Conservation (phyloP, 35 echinoderm and acorn worm genomes). For the Chiridota heheva region DNA sequence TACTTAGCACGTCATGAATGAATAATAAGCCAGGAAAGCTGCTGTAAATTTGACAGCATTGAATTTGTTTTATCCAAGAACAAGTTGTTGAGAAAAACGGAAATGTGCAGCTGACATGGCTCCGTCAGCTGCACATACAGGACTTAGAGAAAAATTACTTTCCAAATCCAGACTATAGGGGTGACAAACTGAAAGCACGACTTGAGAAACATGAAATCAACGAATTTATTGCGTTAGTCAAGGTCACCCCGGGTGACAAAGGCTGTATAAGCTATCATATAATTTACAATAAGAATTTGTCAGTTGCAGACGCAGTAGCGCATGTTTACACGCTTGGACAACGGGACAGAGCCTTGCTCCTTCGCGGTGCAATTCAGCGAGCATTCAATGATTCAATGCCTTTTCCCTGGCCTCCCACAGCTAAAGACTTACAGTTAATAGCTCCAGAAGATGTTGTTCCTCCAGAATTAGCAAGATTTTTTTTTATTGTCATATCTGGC, state of each 20-base stretch:
- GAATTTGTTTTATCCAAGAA: conserved; percentile 5
- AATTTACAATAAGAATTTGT: conserved; percentile 13
- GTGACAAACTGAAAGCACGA: conserved; percentile 39
- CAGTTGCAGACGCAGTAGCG: background rate
- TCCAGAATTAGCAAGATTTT: background rate
- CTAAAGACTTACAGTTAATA: conserved; percentile 24
- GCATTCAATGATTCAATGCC: conserved; percentile 8
- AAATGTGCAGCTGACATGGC: background rate
- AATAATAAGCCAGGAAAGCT: background rate
- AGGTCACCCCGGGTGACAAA: conserved; percentile 13
- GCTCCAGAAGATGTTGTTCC: conserved; percentile 32
- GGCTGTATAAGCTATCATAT: background rate
- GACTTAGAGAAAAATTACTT: conserved; percentile 42
- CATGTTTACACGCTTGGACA: conserved; percentile 28
- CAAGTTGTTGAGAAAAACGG: conserved; percentile 17
- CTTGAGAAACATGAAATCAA: conserved; percentile 11
- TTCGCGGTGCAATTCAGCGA: background rate
- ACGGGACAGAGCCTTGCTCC: background rate
- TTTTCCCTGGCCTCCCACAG: conserved; percentile 40
- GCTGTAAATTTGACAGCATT: conserved; percentile 36
- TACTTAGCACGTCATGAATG: background rate
- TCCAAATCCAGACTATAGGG: conserved; percentile 49
- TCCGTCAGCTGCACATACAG: conserved; percentile 29
- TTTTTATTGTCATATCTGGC: conserved; percentile 9
- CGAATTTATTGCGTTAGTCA: background rate